These are phyloP conservation scores for Centroberyx gerrardi DNA, from an alignment of 2,797 vertebrate species.

Conservation along the genomic window DNA sequence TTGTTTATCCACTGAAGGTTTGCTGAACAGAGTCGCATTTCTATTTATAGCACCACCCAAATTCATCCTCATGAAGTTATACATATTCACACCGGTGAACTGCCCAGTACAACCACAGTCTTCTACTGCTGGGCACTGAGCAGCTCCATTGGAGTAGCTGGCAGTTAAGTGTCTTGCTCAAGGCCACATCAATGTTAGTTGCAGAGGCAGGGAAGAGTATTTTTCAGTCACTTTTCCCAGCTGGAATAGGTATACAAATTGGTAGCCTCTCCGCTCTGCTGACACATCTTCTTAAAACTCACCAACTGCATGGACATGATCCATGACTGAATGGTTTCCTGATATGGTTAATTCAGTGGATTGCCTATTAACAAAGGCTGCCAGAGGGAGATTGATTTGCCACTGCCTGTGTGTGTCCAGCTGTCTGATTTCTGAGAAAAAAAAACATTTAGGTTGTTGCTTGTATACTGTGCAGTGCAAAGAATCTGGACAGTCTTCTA, in stretches of 20 bases:
- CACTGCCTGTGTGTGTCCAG: constrained; percentile 3
- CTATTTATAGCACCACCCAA: not conserved
- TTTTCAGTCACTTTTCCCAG: not conserved
- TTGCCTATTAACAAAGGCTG: not conserved
- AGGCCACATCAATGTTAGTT: not conserved
- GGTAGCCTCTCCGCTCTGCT: not conserved
- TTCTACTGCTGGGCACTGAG: not conserved
- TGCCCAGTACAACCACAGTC: not conserved
- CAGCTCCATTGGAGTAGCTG: not conserved
- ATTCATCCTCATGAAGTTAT: not conserved
- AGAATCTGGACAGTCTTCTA: too few relatives aligned
- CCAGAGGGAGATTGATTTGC: constrained; percentile 21
- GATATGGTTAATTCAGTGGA: not conserved
- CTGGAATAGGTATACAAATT: not conserved
- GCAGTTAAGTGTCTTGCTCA: not conserved
- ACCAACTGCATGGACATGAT: not conserved
- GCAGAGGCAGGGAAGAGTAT: not conserved
- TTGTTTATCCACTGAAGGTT: not conserved
- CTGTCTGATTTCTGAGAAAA: constrained; percentile 19
- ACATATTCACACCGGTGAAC: not conserved
- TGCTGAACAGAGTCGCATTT: not conserved
- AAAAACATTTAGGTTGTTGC: not conserved
- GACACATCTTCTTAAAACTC: not conserved
- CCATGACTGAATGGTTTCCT: not conserved
- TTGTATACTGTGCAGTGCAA: too few relatives aligned